Evolutionary conservation across 2,797 vertebrate species (phyloP), one percentile per base, ranked within the genome.

Genomic region (Sebastes cheni): DNA sequence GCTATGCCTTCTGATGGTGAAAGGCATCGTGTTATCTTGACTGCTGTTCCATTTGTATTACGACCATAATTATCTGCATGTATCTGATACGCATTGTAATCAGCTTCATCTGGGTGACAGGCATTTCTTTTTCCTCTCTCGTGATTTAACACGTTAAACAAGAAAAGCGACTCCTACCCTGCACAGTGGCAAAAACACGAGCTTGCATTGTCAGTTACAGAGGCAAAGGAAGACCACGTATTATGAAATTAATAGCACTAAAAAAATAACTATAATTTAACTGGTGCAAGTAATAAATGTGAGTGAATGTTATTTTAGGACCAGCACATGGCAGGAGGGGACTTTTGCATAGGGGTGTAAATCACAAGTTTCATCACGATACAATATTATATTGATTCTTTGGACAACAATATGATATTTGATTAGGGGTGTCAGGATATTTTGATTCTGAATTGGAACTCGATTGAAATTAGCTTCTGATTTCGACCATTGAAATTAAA

Each of bases 11-110:
- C 77, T 92, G 91, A 90, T 80, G 67, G 74, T 79, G 61, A 85
- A 80, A 90, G 77, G 84, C 87, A 85, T 84, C 60, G 69, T 69
- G 71, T 89, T 87, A 91, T 92, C 89, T 92, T 29, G 77, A 85
- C 85, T 91, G 84, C 91, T 87, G 83, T 86, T 92, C 86, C 80
- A 91, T 90, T 94, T 92, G 90, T 92, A 88, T 92, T 91, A 91
- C 68, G 61, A 86, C 83, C 75, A 79, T 91, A 93, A 94, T 94
- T 91, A 94, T 91, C 89, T 84, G 70, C 86, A 75, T 88, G 87
- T 84, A 93, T 94, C 91, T 90, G 93, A 93, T 94, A 94, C 86
- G 90, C 87, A 83, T 80, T 87, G 81, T 93, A 92, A 95, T 95
- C 92, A 86, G 87, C 83, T 91, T 90, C 87, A 95, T 95, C 93